Evolutionary conservation across 2,888 invertebrate genomes (phyloP), one percentile per base, ranked within the genome.

Genomic region (Aphidius colemani): DNA sequence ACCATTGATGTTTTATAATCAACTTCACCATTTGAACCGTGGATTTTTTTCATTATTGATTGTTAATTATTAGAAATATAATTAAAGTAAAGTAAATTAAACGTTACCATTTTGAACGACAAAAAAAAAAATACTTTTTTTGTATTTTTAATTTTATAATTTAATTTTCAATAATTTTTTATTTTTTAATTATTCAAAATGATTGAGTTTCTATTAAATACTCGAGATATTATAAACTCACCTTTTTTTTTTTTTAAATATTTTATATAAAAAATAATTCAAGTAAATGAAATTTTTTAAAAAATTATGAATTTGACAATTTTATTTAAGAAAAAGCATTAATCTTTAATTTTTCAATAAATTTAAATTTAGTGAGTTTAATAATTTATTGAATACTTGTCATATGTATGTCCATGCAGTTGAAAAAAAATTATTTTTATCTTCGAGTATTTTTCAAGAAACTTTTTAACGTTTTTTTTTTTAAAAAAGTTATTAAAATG

Each of bases 371-470:
- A 10, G 30, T 30, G 3, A 5, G 5, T 43, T 40, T 7, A 53
- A 40, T 44, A 60, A 53, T 61, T 53, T 9, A 40, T 41, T 39
- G 13, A 13, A 53, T 49, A 8, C 39, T 46, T 46, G 57, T 63
- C 69, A 68, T 71, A 30, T 30, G 30, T 30, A 30, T 30, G 30
- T 30, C 30, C 30, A 30, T 30, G 30, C 30, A 30, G 3, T 30
- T 5, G 5, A 30, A 30, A 30, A 30, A 30, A 30, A 30, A 10
- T 39, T 7, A n/a, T 30, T 39, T 30, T 51, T n/a, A 72, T 72
- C 77, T 68, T 63, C 65, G 66, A 70, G 71, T 75, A 77, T 70
- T 75, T 78, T 73, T 80, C 79, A 59, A 75, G 78, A 75, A 70
- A 71, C 71, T 67, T 63, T 64, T 59, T 66, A 74, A 71, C 74